phyloP scores from a whole-genome alignment of 2,888 invertebrate genomes.

The Nymphalis c-album region DNA sequence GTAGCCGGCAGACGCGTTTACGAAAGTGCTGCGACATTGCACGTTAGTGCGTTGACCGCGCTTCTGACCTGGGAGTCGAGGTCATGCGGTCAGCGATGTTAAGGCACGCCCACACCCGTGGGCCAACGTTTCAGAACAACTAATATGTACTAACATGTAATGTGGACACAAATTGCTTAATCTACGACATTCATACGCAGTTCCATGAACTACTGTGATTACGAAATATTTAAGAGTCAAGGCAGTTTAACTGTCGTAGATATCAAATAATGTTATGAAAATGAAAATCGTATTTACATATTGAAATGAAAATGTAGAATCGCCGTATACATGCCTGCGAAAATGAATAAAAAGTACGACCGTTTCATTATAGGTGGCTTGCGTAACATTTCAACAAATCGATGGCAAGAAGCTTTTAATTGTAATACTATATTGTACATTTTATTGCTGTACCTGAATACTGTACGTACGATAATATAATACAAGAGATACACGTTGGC shows the following conservation, averaged over 20 bases:
- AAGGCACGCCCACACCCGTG: slow-evolving; percentile 56
- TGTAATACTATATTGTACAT: no score
- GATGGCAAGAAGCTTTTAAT: no score
- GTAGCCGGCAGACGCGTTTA: not conserved
- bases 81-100: slow-evolving; percentile 72
- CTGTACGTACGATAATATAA: no score
- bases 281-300: no score
- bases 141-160: slow-evolving; percentile 7
- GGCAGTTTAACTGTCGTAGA: no score
- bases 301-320: no score
- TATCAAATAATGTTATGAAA: no score
- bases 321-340: no score
- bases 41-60: slow-evolving; percentile 74
- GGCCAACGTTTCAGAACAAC: slow-evolving; percentile 39
- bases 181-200: not conserved
- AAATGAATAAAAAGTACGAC: no score
- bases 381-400: no score
- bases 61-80: slow-evolving; percentile 62
- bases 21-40: slow-evolving; percentile 47
- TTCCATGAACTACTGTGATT: not conserved
- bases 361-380: no score
- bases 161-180: slow-evolving; percentile 10
- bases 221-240: not conserved
- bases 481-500: not conserved
- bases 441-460: no score